Base-by-base conservation (phyloP, 2,888 invertebrate species). In the Melinaea menophilus region DNA sequence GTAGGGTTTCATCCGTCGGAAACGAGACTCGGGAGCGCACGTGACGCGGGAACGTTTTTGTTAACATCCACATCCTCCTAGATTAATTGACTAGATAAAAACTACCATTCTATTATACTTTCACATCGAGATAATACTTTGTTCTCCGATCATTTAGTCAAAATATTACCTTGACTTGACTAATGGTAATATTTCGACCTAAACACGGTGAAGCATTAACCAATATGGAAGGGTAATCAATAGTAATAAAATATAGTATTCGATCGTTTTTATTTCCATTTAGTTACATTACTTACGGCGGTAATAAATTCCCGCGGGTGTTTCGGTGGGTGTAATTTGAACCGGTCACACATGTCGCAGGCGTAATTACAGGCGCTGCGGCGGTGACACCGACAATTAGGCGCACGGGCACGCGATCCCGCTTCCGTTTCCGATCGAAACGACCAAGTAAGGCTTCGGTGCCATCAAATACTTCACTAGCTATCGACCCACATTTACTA, bases 381-480 rank as follows among this genome's bases (percentile, higher is more conserved):
- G 77, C 73, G 75, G 80, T 82, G 86, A 85, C 88, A 86, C 80
- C 80, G 80, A 75, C 85, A 81, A 88, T 88, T 86, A 85, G 69
- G 72, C 69, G 66, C 67, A 68, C 65, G 69, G 71, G 74, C 83
- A 86, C 86, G 88, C 87, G 87, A 85, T 83, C 79, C 79, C 81
- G 76, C 81, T 86, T 86, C 87, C 88, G 89, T 79, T 86, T 86
- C 86, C 88, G 83, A 82, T 81, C 79, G 77, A 78, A 78, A 75
- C 79, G 72, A 69, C 69, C 63, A 72, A 70, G 73, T 84, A 85
- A 69, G 84, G 85, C 84, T 84, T 83, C 84, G 66, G 61, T 58
- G 64, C 66, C 69, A 67, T 63, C 66, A 61, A 66, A 59, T 65
- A 64, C 51, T 63, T 56, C 45, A 58, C 62, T 63, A 64, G 58